phyloP scores from a whole-genome alignment of 2,797 vertebrate species.

The Malacoraja senta region DNA sequence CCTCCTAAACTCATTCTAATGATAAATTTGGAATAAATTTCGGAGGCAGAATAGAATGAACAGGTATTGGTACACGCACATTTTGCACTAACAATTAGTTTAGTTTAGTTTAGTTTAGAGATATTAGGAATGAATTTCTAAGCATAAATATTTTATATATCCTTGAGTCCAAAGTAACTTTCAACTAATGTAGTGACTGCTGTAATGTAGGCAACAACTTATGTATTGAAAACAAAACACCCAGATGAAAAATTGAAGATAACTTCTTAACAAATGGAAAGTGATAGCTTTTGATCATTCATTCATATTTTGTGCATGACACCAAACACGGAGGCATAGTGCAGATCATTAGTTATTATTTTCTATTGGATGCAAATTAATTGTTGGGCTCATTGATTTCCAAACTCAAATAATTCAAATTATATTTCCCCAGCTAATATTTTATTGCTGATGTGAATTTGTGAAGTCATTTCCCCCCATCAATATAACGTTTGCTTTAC shows the following conservation, averaged over 20 bases:
- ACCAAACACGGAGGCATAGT: not conserved
- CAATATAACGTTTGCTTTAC: not conserved
- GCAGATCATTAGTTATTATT: not conserved
- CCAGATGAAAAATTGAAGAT: not conserved
- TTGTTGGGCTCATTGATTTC: not conserved
- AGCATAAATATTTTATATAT: not conserved
- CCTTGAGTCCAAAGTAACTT: not conserved
- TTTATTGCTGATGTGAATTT: not conserved
- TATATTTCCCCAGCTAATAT: not conserved
- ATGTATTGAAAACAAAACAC: not conserved
- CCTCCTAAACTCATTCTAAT: too few relatives aligned
- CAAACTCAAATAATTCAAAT: not conserved
- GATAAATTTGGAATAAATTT: too few relatives aligned
- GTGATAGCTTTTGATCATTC: not conserved
- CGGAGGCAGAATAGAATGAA: too few relatives aligned
- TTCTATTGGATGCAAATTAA: not conserved
- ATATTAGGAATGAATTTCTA: too few relatives aligned
- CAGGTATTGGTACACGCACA: too few relatives aligned
- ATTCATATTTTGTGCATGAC: not conserved
- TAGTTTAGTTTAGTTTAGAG: too few relatives aligned
- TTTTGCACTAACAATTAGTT: too few relatives aligned
- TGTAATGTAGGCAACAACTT: not conserved
- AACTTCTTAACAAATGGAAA: slow-evolving; percentile 1
- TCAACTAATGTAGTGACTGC: not conserved
- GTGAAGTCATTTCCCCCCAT: not conserved